These are phyloP conservation scores for Nomada ferruginata DNA, from an alignment of 2,888 invertebrate species.

Conservation along the genomic window DNA sequence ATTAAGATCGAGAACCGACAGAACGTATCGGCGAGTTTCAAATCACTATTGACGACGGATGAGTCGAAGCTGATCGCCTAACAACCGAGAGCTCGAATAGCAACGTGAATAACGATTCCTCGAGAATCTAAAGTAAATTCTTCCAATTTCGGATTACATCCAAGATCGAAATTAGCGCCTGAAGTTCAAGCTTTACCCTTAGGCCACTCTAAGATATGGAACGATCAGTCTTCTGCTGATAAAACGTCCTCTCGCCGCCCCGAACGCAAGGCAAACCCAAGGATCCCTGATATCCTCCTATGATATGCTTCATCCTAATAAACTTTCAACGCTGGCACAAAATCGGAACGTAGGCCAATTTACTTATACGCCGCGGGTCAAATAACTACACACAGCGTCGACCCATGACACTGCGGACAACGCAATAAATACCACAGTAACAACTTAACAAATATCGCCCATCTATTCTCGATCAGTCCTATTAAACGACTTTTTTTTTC, in stretches of 20 bases:
- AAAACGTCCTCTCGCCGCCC: slow-evolving; percentile 1
- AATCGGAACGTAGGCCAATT: too few relatives aligned
- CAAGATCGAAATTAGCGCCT: not conserved
- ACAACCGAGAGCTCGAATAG: not conserved
- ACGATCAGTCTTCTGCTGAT: slow-evolving; percentile 36
- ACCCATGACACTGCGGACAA: too few relatives aligned
- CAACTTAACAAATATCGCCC: not conserved
- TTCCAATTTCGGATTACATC: not conserved
- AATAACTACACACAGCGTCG: too few relatives aligned
- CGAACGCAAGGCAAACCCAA: slow-evolving; percentile 18
- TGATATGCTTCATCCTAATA: slow-evolving; percentile 11
- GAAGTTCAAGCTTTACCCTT: not conserved
- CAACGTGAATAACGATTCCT: not conserved
- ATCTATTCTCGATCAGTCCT: too few relatives aligned
- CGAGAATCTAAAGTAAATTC: not conserved
- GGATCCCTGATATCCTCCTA: slow-evolving; percentile 13
- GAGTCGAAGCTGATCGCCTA: slow-evolving; percentile 16
- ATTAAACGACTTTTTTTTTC: too few relatives aligned
- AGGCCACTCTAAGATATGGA: slow-evolving; percentile 16
- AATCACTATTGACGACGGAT: not conserved
- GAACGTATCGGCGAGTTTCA: not conserved
- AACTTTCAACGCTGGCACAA: not conserved
- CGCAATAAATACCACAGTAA: not conserved
- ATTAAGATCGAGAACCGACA: slow-evolving; percentile 17
- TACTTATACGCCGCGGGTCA: too few relatives aligned